Evolutionary conservation across 2,888 invertebrate species (phyloP), one percentile per base, ranked within the genome.

Genomic region (Ornithoptera alexandrae): DNA sequence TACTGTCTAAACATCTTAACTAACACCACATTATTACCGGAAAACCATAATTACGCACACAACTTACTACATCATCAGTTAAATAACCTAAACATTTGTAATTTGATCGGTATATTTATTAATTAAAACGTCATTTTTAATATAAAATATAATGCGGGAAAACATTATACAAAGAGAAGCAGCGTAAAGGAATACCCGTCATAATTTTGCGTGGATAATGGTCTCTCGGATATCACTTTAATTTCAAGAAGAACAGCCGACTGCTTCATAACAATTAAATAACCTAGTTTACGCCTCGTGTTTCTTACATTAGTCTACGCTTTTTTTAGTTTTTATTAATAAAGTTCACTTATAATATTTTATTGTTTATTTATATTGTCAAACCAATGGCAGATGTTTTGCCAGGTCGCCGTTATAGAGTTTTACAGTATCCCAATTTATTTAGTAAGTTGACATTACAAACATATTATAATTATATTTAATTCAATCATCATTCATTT

Each of bases 221-320:
- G 82, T 72, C 85, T 82, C 85, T 71, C 74, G 83, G 79, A 85
- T 87, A 86, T 86, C 83, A 85, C 86, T 89, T 88, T 88, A 85
- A 86, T 87, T 88, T 88, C 89, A 88, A 89, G 88, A 85, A 88
- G 82, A 81, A 79, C 84, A 81, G 82, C 84, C 22, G 83, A 87
- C 85, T 82, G 82, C 83, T 82, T 80, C 82, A 86, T 88, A 86
- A 86, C 84, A 86, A 85, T 90, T 88, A 88, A 85, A 85, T 85
- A 81, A 81, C 77, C 80, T 84, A 86, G 85, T 89, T 89, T 87
- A 89, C 84, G 81, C 78, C 84, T 78, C 74, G 78, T 81, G 80
- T 79, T 81, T 59, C 57, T 63, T 59, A 50, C 24, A 58, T n/a
- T 46, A 20, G 56, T 46, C 65, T n/a, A 15, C 58, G 46, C 42